Conservation (phyloP, 2,888 invertebrate species). For the Ophion ventricosus region DNA sequence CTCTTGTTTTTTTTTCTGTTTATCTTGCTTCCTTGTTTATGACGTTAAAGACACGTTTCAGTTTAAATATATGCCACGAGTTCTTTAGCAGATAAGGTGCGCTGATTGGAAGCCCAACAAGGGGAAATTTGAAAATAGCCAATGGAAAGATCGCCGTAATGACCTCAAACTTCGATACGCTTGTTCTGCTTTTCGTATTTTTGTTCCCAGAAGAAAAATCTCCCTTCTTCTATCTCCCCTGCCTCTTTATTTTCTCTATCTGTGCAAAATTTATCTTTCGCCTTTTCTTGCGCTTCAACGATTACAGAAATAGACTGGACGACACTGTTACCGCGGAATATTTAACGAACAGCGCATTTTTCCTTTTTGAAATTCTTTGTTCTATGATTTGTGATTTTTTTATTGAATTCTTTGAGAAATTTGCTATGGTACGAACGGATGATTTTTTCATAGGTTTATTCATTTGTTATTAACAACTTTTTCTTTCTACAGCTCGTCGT, state of each 20-base stretch:
- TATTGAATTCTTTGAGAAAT: too few species aligned
- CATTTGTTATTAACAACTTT: too few species aligned
- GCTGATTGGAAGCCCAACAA: not conserved
- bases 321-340: too few species aligned
- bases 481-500: too few species aligned
- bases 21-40: not conserved
- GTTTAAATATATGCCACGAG: not conserved
- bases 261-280: not conserved
- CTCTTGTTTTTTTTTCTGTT: not conserved
- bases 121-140: not conserved
- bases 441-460: too few species aligned
- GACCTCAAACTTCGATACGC: not conserved
- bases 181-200: not conserved
- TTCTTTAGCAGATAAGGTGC: not conserved
- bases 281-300: not conserved
- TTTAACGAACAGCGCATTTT: too few species aligned
- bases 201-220: not conserved
- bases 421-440: too few species aligned
- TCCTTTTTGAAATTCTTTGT: too few species aligned
- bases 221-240: not conserved
- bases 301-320: too few species aligned
- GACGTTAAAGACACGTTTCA: not conserved
- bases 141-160: not conserved
- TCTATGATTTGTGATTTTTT: too few species aligned
- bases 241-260: too few species aligned